Base-by-base conservation (phyloP, 2,797 vertebrate genomes). In the Eremophila alpestris region DNA sequence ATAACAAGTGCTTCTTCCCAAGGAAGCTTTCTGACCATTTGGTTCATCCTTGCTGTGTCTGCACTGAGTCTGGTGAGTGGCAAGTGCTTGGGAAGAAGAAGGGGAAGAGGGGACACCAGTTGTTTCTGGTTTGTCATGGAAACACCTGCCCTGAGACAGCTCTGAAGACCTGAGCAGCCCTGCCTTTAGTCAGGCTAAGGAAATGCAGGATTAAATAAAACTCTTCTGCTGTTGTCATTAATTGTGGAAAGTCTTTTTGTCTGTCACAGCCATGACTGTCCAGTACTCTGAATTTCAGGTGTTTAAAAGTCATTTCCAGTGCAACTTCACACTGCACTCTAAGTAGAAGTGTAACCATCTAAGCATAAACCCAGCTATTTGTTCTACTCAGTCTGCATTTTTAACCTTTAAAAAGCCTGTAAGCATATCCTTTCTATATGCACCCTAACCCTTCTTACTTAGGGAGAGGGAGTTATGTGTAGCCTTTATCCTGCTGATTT, bases 51-150 rank as follows among this genome's bases (percentile, higher is more conserved):
- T 40, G 41, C 40, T 36, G 7, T 38, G 7, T 71, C 45, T 71
- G 30, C 48, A 38, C 2, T 34, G 19, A 41, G 27, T 29, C 24
- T 64, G 38, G 24, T 0, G 0, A 86, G 46, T 79, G 36, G 27
- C 0, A 3, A 56, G 9, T 65, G 45, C 52, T 80, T 0, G 0
- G 40, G 38, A n/a, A n/a, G 46, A 51, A 70, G 17, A 16, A 40
- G 16, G 18, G 20, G 19, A 36, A 58, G 65, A 56, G 29, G 7
- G 14, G 4, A 12, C 21, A 51, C 11, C 4, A 3, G 46, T 48
- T 80, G 8, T 34, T 68, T 73, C 55, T 94, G 78, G 32, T 65
- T 73, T 89, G 40, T 65, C 16, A 3, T 34, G 26, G 65, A 63
- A 6, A 36, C 17, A 22, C 18, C 20, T 83, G 45, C 0, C 1